phyloP scores from a whole-genome alignment of 2,113 vertebrate species.

The Pelecanus crispus region DNA sequence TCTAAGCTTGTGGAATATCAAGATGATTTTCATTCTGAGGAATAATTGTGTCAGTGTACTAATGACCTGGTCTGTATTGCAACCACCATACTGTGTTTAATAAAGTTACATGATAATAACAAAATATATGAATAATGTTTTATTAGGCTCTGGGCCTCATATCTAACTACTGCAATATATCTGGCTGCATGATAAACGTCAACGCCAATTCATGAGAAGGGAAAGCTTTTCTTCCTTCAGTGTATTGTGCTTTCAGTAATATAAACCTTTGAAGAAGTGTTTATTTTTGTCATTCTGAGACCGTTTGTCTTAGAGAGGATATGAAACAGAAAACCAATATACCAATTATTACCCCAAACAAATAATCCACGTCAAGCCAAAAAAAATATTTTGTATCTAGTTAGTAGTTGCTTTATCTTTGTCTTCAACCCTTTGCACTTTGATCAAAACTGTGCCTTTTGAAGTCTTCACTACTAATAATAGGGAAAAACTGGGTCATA shows the following conservation, averaged over 20 bases:
- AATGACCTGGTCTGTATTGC: not conserved
- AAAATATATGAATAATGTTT: not conserved
- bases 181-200: not conserved
- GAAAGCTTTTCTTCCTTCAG: not conserved
- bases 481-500: not conserved
- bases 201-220: not conserved
- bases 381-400: not conserved
- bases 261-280: not conserved
- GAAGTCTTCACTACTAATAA: not conserved
- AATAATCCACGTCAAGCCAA: not conserved
- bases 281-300: not conserved
- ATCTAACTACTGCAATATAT: not conserved
- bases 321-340: not conserved
- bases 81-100: not conserved
- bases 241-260: not conserved
- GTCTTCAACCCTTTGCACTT: not conserved
- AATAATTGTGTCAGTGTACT: not conserved
- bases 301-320: not conserved
- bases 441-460: not conserved
- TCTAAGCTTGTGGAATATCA: not conserved
- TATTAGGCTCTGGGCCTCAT: not conserved
- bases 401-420: not conserved
- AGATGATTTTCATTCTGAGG: not conserved
- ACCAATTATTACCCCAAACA: not conserved
- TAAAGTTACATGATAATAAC: not conserved